These are phyloP conservation scores for Sesamia inferens DNA, from an alignment of 2,888 invertebrate species.

Conservation along the genomic window DNA sequence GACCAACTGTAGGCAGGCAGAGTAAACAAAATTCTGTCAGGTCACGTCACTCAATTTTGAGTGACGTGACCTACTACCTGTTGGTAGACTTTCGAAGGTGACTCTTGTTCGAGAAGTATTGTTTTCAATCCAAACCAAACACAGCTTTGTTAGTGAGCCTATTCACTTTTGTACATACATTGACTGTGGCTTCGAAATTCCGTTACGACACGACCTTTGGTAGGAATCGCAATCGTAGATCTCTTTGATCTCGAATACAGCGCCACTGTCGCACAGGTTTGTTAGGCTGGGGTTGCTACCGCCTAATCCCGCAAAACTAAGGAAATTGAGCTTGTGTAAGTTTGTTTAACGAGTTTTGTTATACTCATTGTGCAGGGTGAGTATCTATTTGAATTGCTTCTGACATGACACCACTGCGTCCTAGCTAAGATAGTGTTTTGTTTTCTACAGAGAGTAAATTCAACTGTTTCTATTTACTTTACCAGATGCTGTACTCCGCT, in stretches of 20 bases:
- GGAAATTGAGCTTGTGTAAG: too few relatives aligned
- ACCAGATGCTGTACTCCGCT: neutral
- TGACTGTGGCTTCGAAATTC: slow-evolving; percentile 11
- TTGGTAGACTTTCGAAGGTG: slow-evolving; percentile 23
- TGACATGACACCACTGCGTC: neutral
- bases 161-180: slow-evolving; percentile 21
- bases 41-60: too few relatives aligned
- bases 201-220: slow-evolving; percentile 3
- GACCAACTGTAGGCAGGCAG: too few relatives aligned
- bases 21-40: slow-evolving; percentile 7
- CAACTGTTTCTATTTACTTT: neutral
- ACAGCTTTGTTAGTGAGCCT: slow-evolving; percentile 19
- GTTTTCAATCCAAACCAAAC: slow-evolving; percentile 30
- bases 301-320: neutral
- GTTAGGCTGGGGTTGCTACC: neutral
- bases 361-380: neutral
- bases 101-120: slow-evolving; percentile 17
- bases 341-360: neutral
- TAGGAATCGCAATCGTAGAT: neutral
- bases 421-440: neutral
- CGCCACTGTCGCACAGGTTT: neutral
- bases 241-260: slow-evolving; percentile 6
- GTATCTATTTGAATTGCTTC: neutral
- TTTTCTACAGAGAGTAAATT: neutral
- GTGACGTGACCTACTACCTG: slow-evolving; percentile 34